phyloP scores from a whole-genome alignment of 2,113 vertebrate genomes.

The Onychostruthus taczanowskii region DNA sequence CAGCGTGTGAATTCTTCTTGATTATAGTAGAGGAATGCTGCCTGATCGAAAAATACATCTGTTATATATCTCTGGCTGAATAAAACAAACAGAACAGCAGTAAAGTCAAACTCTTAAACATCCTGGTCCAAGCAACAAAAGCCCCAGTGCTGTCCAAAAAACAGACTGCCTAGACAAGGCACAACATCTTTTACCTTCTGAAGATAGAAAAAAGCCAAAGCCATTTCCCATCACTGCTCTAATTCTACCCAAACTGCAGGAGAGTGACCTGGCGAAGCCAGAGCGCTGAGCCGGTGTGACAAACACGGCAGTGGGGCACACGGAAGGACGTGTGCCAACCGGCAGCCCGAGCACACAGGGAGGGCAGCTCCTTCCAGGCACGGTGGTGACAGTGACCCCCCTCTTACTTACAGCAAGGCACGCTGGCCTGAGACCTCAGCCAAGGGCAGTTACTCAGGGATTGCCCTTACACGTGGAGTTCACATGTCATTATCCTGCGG shows the following conservation, averaged over 20 bases:
- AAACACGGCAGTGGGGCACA: accelerated
- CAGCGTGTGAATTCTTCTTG: background rate
- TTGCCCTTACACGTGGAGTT: background rate
- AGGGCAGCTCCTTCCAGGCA: background rate
- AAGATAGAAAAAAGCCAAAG: background rate
- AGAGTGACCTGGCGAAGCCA: background rate
- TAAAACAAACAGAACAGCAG: background rate
- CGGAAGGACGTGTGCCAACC: accelerated
- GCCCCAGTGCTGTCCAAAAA: accelerated
- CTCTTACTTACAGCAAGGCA: background rate
- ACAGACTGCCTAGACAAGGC: background rate
- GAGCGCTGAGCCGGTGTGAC: accelerated
- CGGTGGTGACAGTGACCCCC: background rate
- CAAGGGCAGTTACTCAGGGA: background rate
- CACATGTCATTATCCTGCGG: background rate
- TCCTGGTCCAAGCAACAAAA: background rate
- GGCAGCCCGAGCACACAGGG: background rate
- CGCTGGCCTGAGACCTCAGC: background rate
- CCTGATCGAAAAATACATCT: background rate
- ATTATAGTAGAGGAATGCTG: background rate
- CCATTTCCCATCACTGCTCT: background rate
- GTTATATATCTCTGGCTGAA: background rate
- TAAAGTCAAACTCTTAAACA: background rate
- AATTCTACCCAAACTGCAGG: background rate
- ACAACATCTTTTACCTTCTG: background rate